Conservation (phyloP, 2,113 vertebrate genomes). For the Pongo pygmaeus region DNA sequence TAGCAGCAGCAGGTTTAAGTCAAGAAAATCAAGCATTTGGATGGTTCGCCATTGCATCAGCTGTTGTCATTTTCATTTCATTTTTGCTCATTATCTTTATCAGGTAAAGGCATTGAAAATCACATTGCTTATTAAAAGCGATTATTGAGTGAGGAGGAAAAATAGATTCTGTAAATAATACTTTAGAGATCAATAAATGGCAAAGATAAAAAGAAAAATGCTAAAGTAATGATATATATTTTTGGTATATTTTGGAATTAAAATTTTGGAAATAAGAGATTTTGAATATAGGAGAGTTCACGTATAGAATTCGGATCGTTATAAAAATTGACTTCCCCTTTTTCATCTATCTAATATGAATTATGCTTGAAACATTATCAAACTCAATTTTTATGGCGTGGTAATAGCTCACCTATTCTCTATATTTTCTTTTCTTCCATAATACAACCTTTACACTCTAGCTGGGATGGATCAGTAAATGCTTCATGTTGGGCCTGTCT, state of each 20-base stretch:
- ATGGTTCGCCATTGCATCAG: constrained; percentile 32
- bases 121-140: constrained; percentile 52
- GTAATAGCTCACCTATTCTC: background rate
- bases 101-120: constrained; percentile 53
- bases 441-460: background rate
- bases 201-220: background rate
- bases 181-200: constrained; percentile 3
- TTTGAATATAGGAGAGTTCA: background rate
- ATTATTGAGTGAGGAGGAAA: constrained; percentile 5
- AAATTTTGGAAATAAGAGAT: background rate
- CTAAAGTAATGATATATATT: background rate
- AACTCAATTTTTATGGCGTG: background rate
- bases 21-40: constrained; percentile 61
- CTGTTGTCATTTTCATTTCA: constrained; percentile 48
- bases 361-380: background rate
- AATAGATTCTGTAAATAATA: background rate
- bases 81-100: constrained; percentile 68
- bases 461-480: background rate
- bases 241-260: background rate
- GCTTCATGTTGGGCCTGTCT: background rate
- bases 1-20: constrained; percentile 67
- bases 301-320: background rate
- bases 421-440: background rate
- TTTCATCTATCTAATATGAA: background rate
- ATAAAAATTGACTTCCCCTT: background rate